These are phyloP conservation scores for Lobophora halterata DNA, from an alignment of 2,888 invertebrate species.

Conservation along the genomic window DNA sequence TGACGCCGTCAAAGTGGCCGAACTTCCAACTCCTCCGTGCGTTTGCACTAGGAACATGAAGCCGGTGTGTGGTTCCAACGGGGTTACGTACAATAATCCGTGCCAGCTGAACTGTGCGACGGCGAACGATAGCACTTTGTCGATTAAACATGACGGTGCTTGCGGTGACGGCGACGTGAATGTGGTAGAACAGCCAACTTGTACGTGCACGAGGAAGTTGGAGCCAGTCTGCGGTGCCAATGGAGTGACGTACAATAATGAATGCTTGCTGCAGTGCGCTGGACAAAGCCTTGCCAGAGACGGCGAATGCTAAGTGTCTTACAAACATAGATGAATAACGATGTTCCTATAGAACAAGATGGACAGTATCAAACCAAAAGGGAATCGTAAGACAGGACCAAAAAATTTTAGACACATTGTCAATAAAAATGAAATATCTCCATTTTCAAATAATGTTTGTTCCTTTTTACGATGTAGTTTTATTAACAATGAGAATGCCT, in stretches of 20 bases:
- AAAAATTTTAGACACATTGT: no score
- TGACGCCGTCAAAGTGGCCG: constrained; percentile 27
- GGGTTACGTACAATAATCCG: constrained; percentile 83
- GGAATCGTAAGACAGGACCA: no score
- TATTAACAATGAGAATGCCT: no score
- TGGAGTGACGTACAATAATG: constrained; percentile 82
- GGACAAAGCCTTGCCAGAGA: constrained; percentile 22
- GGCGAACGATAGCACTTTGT: constrained; percentile 18
- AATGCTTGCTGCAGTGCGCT: constrained; percentile 82
- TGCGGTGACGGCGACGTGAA: constrained; percentile 18
- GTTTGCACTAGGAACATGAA: constrained; percentile 27
- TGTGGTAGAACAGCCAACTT: constrained; percentile 6
- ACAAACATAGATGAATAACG: constrained; percentile 15
- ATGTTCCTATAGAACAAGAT: no score
- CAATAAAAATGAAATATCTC: no score
- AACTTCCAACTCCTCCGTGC: constrained; percentile 21
- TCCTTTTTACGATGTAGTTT: no score
- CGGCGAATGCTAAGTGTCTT: constrained; percentile 28
- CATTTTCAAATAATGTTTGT: no score
- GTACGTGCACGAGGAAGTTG: constrained; percentile 29
- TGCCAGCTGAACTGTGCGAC: constrained; percentile 68
- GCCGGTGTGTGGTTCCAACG: constrained; percentile 83
- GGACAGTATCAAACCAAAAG: no score
- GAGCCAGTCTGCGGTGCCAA: constrained; percentile 48
- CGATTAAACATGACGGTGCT: constrained; percentile 23